Evolutionary conservation across 2,888 invertebrate genomes (phyloP).

Genomic region (Amblyjoppa proteus): DNA sequence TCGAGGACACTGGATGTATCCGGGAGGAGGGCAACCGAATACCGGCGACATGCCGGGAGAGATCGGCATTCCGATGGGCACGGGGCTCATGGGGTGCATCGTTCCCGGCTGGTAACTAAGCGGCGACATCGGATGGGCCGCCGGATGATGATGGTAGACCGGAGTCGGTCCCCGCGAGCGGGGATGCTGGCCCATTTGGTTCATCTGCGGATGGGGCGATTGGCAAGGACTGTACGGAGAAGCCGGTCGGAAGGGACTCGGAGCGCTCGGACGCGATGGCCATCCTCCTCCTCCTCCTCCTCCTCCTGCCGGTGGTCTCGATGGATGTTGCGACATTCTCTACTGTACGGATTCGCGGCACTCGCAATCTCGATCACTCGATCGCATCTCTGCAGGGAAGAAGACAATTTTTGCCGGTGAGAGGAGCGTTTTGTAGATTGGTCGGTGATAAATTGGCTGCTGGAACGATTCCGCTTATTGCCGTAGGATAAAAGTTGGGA

Average conservation of each 20-base stretch:
- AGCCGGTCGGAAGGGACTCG: conserved; percentile 90
- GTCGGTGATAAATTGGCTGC: too few relatives aligned
- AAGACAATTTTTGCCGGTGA: not conserved
- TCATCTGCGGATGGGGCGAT: conserved; percentile 73
- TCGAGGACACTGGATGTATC: conserved; percentile 88
- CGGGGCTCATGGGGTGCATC: conserved; percentile 84
- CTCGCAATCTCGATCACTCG: conserved; percentile 62
- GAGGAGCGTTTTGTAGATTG: not conserved
- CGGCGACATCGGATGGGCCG: conserved; percentile 85
- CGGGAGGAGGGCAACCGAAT: conserved; percentile 84
- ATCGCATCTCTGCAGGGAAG: conserved; percentile 66
- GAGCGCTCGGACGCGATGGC: conserved; percentile 87
- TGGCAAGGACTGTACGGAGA: conserved; percentile 91
- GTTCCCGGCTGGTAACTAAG: conserved; percentile 86
- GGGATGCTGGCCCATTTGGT: conserved; percentile 56
- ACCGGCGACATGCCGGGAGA: conserved; percentile 89
- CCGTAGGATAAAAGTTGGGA: too few relatives aligned
- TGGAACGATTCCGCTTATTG: too few relatives aligned
- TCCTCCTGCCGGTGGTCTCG: conserved; percentile 69
- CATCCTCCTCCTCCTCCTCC: conserved; percentile 78
- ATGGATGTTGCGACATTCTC: conserved; percentile 81
- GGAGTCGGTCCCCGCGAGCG: conserved; percentile 73
- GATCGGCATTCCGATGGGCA: conserved; percentile 88
- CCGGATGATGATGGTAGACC: conserved; percentile 72
- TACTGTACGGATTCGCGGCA: conserved; percentile 59